Percentiles rank a stretch among this genome's conserved stretches.
These are phyloP conservation scores for Gonioctena quinquepunctata DNA, from an alignment of 1,140 invertebrate species.

Conservation along the genomic window DNA sequence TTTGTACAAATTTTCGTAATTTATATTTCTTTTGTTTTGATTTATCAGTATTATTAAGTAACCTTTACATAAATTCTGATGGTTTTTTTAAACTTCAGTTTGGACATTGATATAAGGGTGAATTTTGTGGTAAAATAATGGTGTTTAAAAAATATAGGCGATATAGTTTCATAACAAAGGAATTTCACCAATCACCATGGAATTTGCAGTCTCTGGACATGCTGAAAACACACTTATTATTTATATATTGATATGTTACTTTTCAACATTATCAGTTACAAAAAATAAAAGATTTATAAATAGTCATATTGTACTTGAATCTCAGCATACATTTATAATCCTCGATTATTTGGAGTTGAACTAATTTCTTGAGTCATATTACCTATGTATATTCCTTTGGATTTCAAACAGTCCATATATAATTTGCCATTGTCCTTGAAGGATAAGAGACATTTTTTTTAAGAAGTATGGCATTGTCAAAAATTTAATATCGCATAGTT, in stretches of 20 bases:
- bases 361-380: no score
- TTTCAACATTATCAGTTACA: constrained; percentile 38
- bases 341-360: no score
- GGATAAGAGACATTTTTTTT: no score
- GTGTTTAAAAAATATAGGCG: constrained; percentile 25
- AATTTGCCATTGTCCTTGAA: no score
- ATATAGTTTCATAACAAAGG: constrained; percentile 33
- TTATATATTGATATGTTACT: constrained; percentile 40
- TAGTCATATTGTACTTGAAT: background rate
- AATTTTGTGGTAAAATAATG: constrained; percentile 20
- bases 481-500: no score
- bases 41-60: constrained; percentile 12
- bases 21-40: background rate
- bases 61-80: background rate
- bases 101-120: constrained; percentile 24
- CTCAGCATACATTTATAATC: no score
- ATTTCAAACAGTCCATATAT: no score
- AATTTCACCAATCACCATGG: constrained; percentile 33
- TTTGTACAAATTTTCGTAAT: constrained; percentile 8
- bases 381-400: no score
- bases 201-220: constrained; percentile 34
- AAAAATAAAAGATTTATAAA: constrained; percentile 40
- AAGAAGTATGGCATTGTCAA: no score
- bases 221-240: constrained; percentile 35
- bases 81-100: constrained; percentile 11